These are phyloP conservation scores for Stichodactyla mertensii DNA, from an alignment of 64 coral and sea anemone genomes.

Conservation along the genomic window DNA sequence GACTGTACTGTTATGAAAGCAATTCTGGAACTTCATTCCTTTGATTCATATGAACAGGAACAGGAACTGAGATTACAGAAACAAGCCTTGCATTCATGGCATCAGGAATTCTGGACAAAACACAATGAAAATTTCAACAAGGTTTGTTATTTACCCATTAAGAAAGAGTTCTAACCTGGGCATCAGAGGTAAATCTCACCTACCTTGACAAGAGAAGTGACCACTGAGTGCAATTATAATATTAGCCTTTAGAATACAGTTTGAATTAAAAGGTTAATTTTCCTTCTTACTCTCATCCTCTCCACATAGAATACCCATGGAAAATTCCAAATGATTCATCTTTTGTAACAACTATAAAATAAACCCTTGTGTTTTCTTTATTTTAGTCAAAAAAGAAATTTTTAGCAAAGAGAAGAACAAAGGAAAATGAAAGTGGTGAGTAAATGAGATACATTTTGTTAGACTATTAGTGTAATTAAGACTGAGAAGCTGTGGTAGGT, in stretches of 20 bases:
- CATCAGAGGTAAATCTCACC: no score
- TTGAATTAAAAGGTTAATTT: not conserved
- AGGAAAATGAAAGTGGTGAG: constrained; percentile 13
- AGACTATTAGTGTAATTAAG: not conserved
- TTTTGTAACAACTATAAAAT: not conserved
- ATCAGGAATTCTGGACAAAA: constrained; percentile 79
- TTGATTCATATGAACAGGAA: constrained; percentile 31
- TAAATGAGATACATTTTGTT: not conserved
- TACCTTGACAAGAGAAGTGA: no score
- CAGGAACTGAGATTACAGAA: constrained; percentile 58
- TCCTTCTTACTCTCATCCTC: not conserved
- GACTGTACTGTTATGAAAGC: not conserved
- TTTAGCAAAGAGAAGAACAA: not conserved
- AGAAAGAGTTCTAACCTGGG: no score
- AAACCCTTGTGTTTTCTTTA: not conserved
- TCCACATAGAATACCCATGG: not conserved
- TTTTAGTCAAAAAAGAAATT: constrained; percentile 30
- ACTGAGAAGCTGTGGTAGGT: not conserved
- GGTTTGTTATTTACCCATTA: constrained; percentile 18
- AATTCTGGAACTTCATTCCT: not conserved
- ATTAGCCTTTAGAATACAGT: no score
- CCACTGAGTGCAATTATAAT: no score
- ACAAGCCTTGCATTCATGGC: constrained; percentile 63
- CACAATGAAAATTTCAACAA: constrained; percentile 85
- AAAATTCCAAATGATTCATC: not conserved